phyloP scores from a whole-genome alignment of 2,797 vertebrate species.

The Cynodonichthys magdalenae region DNA sequence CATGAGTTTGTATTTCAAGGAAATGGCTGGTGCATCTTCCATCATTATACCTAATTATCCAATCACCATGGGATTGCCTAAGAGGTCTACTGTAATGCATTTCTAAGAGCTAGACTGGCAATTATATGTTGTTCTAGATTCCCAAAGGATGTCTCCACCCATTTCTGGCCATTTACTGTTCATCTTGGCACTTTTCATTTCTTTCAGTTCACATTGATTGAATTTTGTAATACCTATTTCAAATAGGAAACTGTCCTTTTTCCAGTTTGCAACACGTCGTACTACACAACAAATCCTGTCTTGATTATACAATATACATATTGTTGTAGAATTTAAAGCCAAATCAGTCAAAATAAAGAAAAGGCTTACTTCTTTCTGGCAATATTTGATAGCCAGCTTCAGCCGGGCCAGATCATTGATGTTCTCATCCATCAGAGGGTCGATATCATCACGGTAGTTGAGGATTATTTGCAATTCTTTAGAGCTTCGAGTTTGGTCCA shows the following conservation, averaged over 20 bases:
- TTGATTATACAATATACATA: background rate
- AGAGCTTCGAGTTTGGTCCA: constrained; percentile 97
- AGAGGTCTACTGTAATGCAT: constrained; percentile 65
- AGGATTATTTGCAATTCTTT: constrained; percentile 95
- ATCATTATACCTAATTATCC: constrained; percentile 71
- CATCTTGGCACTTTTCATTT: constrained; percentile 41
- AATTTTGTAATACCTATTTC: constrained; percentile 1
- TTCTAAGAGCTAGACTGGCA: constrained; percentile 62
- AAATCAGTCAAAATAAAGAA: background rate
- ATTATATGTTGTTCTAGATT: constrained; percentile 61
- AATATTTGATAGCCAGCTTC: constrained; percentile 97
- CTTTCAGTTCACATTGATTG: constrained; percentile 16
- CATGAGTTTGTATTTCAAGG: constrained; percentile 65
- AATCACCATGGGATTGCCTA: constrained; percentile 52
- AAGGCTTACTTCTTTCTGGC: constrained; percentile 93
- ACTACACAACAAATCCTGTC: background rate
- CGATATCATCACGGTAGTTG: constrained; percentile 92
- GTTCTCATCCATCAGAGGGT: constrained; percentile 89
- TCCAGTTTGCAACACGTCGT: background rate
- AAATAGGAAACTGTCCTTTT: background rate
- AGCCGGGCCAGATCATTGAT: constrained; percentile 91
- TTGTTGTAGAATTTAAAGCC: background rate
- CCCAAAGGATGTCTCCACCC: constrained; percentile 67
- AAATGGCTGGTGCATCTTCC: constrained; percentile 68
- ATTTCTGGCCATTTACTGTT: constrained; percentile 59